Percentiles rank a stretch among this genome's conserved stretches.
These are phyloP conservation scores for Sebastes wilsoni DNA, from an alignment of 2,797 vertebrate species.

Conservation along the genomic window DNA sequence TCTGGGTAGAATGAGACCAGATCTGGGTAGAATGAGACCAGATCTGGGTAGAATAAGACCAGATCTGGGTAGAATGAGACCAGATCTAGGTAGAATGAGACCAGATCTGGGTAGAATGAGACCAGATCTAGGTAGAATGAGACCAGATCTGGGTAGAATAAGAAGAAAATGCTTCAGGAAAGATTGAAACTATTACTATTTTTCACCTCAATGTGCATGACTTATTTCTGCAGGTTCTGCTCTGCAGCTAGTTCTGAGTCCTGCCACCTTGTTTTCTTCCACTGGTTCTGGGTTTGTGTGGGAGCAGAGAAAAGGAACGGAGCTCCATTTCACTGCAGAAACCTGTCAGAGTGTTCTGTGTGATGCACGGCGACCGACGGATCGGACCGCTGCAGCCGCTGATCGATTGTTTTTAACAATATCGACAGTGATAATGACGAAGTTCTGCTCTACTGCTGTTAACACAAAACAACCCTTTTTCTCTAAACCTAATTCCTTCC, in stretches of 20 bases:
- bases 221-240: not conserved
- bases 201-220: not conserved
- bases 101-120: no score
- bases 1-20: rapidly evolving
- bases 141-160: not conserved
- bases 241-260: not conserved
- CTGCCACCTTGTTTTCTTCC: not conserved
- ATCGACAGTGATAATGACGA: not conserved
- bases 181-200: not conserved
- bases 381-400: not conserved
- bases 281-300: conserved; percentile 3
- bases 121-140: not conserved
- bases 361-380: not conserved
- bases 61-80: rapidly evolving
- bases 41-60: no score
- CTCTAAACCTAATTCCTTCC: not conserved
- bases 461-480: not conserved
- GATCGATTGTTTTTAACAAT: not conserved
- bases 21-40: no score
- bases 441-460: conserved; percentile 2
- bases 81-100: rapidly evolving
- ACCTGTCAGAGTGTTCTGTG: not conserved
- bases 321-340: not conserved
- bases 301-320: not conserved
- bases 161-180: not conserved